A percentile compares a stretch with the other conserved stretches of the same genome.
Conservation (phyloP, 2,888 invertebrate genomes). For the Drosophila yooni region DNA sequence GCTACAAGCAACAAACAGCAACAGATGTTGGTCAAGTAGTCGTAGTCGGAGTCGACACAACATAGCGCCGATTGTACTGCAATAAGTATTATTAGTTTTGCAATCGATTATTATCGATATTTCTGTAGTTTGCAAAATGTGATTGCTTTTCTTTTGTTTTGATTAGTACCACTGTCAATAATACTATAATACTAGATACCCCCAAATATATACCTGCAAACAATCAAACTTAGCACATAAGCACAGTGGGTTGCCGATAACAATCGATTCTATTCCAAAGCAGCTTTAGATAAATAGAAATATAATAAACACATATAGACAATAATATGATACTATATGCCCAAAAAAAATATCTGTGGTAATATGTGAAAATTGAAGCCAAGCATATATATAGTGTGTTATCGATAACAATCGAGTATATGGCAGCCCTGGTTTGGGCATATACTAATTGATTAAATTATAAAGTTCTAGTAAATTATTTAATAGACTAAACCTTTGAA, state of each 20-base stretch:
- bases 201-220: not conserved
- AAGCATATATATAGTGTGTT: not conserved
- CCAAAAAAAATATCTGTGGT: not conserved
- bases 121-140: not conserved
- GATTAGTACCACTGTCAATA: not conserved
- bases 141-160: not conserved
- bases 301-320: not conserved
- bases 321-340: not conserved
- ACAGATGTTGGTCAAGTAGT: not conserved
- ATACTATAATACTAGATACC: not conserved
- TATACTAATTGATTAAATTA: not conserved
- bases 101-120: slow-evolving; percentile 10
- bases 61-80: not conserved
- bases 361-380: not conserved
- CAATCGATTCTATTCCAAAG: not conserved
- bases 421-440: not conserved
- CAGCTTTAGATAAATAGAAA: not conserved
- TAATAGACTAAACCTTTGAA: too few relatives aligned
- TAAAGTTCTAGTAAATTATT: not conserved
- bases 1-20: slow-evolving; percentile 1
- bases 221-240: not conserved
- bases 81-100: not conserved
- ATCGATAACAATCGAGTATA: not conserved
- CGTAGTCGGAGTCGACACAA: not conserved
- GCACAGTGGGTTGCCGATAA: not conserved